Conservation (phyloP, 2,797 vertebrate species). For the Chaetodon trifasciatus region DNA sequence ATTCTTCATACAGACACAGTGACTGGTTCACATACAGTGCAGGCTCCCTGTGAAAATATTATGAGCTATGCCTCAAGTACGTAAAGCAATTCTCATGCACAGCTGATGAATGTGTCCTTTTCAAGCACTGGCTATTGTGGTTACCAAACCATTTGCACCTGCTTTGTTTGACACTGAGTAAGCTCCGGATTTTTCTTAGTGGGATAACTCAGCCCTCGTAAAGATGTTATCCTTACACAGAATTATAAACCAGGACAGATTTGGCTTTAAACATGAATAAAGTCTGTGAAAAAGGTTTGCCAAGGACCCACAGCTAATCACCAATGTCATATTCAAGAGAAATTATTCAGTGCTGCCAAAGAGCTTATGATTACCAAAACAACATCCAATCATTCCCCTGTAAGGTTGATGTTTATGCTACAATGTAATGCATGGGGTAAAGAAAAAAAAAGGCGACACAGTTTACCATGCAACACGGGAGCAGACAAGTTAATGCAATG, state of each 20-base stretch:
- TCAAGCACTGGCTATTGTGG: conserved; percentile 4
- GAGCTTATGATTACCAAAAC: conserved; percentile 2
- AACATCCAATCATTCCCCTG: not conserved
- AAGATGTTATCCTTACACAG: conserved; percentile 4
- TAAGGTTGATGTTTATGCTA: conserved; percentile 4
- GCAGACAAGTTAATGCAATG: conserved; percentile 13
- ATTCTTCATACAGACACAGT: not conserved
- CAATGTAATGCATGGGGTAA: not conserved
- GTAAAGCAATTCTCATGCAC: conserved; percentile 14
- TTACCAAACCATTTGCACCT: conserved; percentile 17
- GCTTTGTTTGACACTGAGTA: conserved; percentile 25
- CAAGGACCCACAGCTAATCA: not conserved
- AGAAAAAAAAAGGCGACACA: not conserved
- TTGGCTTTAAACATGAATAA: conserved; percentile 5
- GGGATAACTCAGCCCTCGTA: not conserved
- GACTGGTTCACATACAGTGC: not conserved
- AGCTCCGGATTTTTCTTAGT: conserved; percentile 6
- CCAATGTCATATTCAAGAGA: conserved; percentile 6
- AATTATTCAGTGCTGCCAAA: conserved; percentile 4
- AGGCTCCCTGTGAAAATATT: not conserved
- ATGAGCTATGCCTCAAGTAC: not conserved
- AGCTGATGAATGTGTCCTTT: conserved; percentile 26
- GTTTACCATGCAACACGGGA: conserved; percentile 19
- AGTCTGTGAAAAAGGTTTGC: not conserved
- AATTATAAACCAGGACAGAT: conserved; percentile 16